Base-by-base conservation (phyloP, 2,888 invertebrate species). In the Apeira syringaria region DNA sequence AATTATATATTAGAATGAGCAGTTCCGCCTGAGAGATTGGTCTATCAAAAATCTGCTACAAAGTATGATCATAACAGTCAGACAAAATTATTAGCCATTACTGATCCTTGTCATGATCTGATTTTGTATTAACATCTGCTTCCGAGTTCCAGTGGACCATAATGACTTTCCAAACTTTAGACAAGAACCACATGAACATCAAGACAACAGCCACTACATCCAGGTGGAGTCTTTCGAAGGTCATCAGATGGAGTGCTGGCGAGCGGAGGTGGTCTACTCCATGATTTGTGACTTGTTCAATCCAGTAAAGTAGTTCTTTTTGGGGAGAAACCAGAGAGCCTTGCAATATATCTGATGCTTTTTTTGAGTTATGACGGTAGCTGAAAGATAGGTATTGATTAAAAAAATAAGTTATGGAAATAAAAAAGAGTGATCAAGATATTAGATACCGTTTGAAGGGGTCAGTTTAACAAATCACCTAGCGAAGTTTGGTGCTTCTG, bases 151-250 rank as follows among this genome's bases (percentile, higher is more conserved):
- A 62, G 45, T 77, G 68, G 1, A 59, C 68, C 40, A 59, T 64
- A 9, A 74, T 43, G 0, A 76, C 46, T 36, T 73, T 80, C 0
- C 62, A 12, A 0, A 79, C 68, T 39, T 77, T 79, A 2, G 66
- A 56, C 2, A 73, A 32, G 54, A 80, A 75, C 79, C 78, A 80
- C 5, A 65, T 26, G 2, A 70, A n/a, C 50, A 76, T 39, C 5
- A 61, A 9, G 0, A 57, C 5, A 8, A 73, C 24, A 0, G 56
- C 49, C 0, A 68, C 37, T 1, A 72, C 39, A 44, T 81, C 80
- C 6, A 78, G 37, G 20, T 78, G 55, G 18, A 65, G 55, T 18
- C 64, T 56, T 32, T 77, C 67, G 10, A 62, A 26, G 5, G 42
- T 33, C 1, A 65, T 56, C 7, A 76, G 53, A 6, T 45, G 50